Conservation (phyloP, 2,888 invertebrate genomes). For the Plagodis pulveraria region DNA sequence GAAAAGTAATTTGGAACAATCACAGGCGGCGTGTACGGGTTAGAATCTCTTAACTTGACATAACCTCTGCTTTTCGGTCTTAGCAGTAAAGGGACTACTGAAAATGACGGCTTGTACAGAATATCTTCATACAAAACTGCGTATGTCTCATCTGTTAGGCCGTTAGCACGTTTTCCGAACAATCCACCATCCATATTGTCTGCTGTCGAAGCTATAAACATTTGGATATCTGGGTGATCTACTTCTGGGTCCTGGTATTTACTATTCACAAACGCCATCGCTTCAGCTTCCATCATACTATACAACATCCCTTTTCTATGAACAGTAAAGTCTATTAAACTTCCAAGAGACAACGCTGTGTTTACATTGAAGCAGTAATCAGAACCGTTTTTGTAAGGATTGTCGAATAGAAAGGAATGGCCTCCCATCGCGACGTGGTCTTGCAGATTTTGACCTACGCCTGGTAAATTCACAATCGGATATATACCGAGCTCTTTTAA, state of each 20-base stretch:
- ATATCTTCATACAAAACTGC: slow-evolving; percentile 89
- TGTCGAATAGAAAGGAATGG: slow-evolving; percentile 88
- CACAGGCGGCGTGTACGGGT: slow-evolving; percentile 90
- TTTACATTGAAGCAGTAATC: slow-evolving; percentile 89
- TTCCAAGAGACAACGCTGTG: slow-evolving; percentile 85
- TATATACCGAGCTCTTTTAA: slow-evolving; percentile 86
- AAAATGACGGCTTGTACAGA: slow-evolving; percentile 88
- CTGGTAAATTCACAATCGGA: slow-evolving; percentile 86
- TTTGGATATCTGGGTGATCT: slow-evolving; percentile 92
- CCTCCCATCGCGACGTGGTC: slow-evolving; percentile 94
- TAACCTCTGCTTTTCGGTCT: slow-evolving; percentile 90
- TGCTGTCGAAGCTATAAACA: slow-evolving; percentile 90
- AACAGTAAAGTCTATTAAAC: slow-evolving; percentile 86
- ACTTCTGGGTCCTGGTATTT: slow-evolving; percentile 87
- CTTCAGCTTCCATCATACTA: slow-evolving; percentile 91
- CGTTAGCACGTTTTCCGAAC: slow-evolving; percentile 88
- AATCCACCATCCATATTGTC: slow-evolving; percentile 92
- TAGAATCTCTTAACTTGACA: slow-evolving; percentile 87
- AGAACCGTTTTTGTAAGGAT: slow-evolving; percentile 82
- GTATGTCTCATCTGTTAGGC: slow-evolving; percentile 88
- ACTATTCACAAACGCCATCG: slow-evolving; percentile 91
- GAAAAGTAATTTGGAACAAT: slow-evolving; percentile 95
- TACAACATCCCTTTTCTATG: slow-evolving; percentile 88
- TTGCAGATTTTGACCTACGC: slow-evolving; percentile 92
- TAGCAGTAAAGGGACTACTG: slow-evolving; percentile 88